Conservation (phyloP, 2,888 invertebrate genomes). For the Cremastinae sp. region DNA sequence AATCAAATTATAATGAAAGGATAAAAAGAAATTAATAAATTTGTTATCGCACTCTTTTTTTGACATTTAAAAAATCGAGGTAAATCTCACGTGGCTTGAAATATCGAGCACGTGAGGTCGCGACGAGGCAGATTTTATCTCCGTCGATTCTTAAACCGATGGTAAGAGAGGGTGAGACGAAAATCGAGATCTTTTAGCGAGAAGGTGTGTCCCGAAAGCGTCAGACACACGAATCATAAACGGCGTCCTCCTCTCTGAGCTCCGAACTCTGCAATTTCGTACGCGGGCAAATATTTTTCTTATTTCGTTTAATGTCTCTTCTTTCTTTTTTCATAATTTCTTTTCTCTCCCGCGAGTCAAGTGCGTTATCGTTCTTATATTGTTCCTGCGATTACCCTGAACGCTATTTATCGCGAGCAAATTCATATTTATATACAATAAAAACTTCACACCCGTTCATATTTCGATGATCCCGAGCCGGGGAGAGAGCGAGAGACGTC, state of each 20-base stretch:
- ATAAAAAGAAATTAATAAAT: not conserved
- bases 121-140: not conserved
- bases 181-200: not conserved
- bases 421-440: slow-evolving; percentile 23
- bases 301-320: no score
- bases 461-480: not conserved
- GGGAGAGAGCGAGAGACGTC: not conserved
- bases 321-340: slow-evolving; percentile 56
- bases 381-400: slow-evolving; percentile 64
- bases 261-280: slow-evolving; percentile 63
- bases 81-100: not conserved
- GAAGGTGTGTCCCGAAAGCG: slow-evolving; percentile 8
- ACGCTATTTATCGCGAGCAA: slow-evolving; percentile 67
- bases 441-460: slow-evolving; percentile 1
- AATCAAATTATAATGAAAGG: no score
- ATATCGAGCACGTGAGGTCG: slow-evolving; percentile 9
- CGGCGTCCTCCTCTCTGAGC: slow-evolving; percentile 5
- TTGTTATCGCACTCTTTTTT: not conserved
- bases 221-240: slow-evolving; percentile 17
- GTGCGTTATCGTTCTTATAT: slow-evolving; percentile 64
- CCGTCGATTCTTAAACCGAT: no score
- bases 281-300: slow-evolving; percentile 18
- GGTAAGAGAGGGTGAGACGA: no score
- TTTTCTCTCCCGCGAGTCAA: slow-evolving; percentile 14
- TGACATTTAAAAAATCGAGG: not conserved